Evolutionary conservation across 2,888 invertebrate genomes (phyloP), one percentile per base, ranked within the genome.

Genomic region (Conops quadrifasciatus): DNA sequence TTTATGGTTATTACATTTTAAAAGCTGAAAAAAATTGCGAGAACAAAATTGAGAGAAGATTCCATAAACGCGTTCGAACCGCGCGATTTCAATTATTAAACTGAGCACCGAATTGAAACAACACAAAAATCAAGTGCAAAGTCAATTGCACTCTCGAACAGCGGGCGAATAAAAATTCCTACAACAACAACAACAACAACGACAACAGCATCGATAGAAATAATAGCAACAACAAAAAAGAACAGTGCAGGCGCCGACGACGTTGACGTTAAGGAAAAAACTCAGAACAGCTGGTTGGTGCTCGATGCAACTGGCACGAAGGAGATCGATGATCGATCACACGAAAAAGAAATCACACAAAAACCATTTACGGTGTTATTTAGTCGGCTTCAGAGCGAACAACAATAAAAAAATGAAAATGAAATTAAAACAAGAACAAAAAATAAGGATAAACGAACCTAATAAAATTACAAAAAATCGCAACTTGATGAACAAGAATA

Each of bases 181-280:
- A 36, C 36, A n/a, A 65, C 62, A 59, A 70, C 59, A 64, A 67
- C 70, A 70, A 80, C 76, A 75, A 74, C 59, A 45, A 30, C 53
- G 21, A 24, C 62, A 67, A 72, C 73, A 69, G n/a, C 45, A 71
- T 76, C 75, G 77, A 75, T 79, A 79, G 80, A 74, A 75, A 73
- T 36, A 28, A 28, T 26, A 19, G 30, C 71, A 62, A 67, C 74
- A 63, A 49, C 49, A 49, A 19, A 16, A 19, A 4, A 49, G n/a
- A 16, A 15, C 45, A 45, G 45, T 45, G 49, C 49, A 49, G 21
- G 21, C 19, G 24, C 53, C 19, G 24, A 19, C 4, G 19, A 24
- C 45, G n/a, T n/a, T n/a, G n/a, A n/a, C n/a, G n/a, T n/a, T n/a
- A 45, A 45, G 11, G 15, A 45, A 45, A 53, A 53, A 1, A 64